These are phyloP conservation scores for Drosophila kanapiae DNA, from an alignment of 1,140 invertebrate genomes.

Conservation along the genomic window DNA sequence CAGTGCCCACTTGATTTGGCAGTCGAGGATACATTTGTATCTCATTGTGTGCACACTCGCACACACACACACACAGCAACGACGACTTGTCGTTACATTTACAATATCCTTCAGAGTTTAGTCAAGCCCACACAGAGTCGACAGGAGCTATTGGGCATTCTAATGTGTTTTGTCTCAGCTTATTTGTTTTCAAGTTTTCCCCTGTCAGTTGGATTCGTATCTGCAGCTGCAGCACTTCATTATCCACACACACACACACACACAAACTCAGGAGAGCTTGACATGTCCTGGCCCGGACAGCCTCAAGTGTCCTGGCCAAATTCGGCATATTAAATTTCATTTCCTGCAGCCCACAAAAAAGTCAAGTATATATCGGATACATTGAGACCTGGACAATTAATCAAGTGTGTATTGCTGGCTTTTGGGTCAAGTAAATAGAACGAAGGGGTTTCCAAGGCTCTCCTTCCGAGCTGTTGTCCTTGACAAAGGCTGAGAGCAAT, in stretches of 20 bases:
- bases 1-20: conserved; percentile 67
- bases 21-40: conserved; percentile 72
- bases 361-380: conserved; percentile 52
- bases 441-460: no score
- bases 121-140: conserved; percentile 52
- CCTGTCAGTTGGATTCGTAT: conserved; percentile 70
- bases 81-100: conserved; percentile 68
- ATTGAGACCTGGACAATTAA: conserved; percentile 54
- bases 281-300: conserved; percentile 56
- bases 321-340: conserved; percentile 73
- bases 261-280: neutral
- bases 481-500: neutral
- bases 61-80: conserved; percentile 21
- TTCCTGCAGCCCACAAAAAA: conserved; percentile 38
- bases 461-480: neutral
- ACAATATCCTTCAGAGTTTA: conserved; percentile 65
- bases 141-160: conserved; percentile 58
- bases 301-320: conserved; percentile 67
- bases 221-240: conserved; percentile 69
- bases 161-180: conserved; percentile 64
- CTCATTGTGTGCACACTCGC: conserved; percentile 25
- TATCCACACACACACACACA: conserved; percentile 50
- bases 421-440: conserved; percentile 7
- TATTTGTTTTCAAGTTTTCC: conserved; percentile 72
- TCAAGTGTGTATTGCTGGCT: conserved; percentile 43